A percentile compares a stretch with the other conserved stretches of the same genome.
phyloP scores from a whole-genome alignment of 2,888 invertebrate species.

The Lasioglossum morio region DNA sequence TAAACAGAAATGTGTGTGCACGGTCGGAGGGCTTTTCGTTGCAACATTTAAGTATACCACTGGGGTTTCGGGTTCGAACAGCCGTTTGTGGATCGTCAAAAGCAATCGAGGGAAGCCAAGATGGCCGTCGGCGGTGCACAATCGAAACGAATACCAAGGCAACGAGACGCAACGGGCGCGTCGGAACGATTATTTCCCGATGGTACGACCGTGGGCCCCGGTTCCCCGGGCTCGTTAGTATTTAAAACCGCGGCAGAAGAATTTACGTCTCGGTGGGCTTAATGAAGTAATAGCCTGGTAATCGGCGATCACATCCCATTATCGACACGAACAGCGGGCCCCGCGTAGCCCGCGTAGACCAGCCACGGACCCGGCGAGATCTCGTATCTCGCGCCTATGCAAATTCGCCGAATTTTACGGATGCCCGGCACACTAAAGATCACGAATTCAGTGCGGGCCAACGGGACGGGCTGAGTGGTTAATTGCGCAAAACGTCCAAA shows the following conservation, averaged over 20 bases:
- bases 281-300: conserved; percentile 68
- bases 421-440: conserved; percentile 72
- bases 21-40: neutral
- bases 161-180: neutral
- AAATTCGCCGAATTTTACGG: conserved; percentile 73
- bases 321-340: conserved; percentile 58
- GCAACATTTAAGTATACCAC: neutral
- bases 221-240: conserved; percentile 40
- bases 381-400: conserved; percentile 71
- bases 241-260: conserved; percentile 40
- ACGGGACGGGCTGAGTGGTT: conserved; percentile 70
- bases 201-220: neutral
- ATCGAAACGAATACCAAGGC: neutral
- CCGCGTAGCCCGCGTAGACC: conserved; percentile 39
- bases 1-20: neutral
- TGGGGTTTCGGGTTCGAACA: neutral
- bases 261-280: conserved; percentile 54
- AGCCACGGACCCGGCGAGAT: conserved; percentile 48
- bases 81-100: neutral
- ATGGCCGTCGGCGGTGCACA: neutral
- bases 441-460: conserved; percentile 71
- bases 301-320: conserved; percentile 61
- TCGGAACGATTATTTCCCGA: conserved; percentile 22
- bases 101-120: neutral
- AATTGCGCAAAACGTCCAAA: conserved; percentile 75